A percentile compares a stretch with the other conserved stretches of the same genome.
Evolutionary conservation across 1,140 invertebrate species (phyloP).

Genomic region (Drosophila sp.): DNA sequence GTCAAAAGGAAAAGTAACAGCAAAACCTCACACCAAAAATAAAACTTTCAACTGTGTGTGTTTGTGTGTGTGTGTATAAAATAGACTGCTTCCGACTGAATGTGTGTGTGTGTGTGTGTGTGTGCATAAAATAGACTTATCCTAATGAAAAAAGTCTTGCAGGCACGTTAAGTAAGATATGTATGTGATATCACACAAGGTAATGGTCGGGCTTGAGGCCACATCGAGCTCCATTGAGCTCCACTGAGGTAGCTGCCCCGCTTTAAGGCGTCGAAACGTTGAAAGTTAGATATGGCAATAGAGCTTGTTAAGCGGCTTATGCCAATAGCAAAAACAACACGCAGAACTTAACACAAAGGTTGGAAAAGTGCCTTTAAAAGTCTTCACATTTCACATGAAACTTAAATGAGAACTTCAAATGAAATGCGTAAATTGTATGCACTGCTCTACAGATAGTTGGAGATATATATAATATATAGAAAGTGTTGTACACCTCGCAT

Average conservation of each 20-base stretch:
- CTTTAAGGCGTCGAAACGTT: slow-evolving; percentile 78
- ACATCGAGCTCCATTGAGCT: slow-evolving; percentile 10
- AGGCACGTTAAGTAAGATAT: slow-evolving; percentile 82
- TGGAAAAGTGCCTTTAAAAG: slow-evolving; percentile 3
- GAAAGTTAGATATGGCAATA: slow-evolving; percentile 76
- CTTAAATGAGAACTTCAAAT: slow-evolving; percentile 4
- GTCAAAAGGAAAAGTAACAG: slow-evolving; percentile 41
- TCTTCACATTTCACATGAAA: slow-evolving; percentile 5
- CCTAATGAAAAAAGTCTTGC: slow-evolving; percentile 82
- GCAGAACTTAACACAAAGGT: not conserved
- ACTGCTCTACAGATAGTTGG: not conserved
- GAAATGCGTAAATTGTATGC: not conserved
- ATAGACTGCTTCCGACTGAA: slow-evolving; percentile 21
- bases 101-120: slow-evolving; percentile 34
- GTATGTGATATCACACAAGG: slow-evolving; percentile 62
- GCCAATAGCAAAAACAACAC: slow-evolving; percentile 15
- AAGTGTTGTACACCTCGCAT: too few relatives aligned
- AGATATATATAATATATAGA: too few relatives aligned
- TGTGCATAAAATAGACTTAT: slow-evolving; percentile 83
- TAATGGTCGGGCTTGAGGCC: slow-evolving; percentile 7
- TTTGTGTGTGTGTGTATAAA: slow-evolving; percentile 28
- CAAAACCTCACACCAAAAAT: slow-evolving; percentile 33
- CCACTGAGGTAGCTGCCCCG: slow-evolving; percentile 2
- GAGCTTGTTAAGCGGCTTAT: slow-evolving; percentile 73
- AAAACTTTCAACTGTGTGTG: slow-evolving; percentile 33